Base-by-base conservation (phyloP, 53 echinoderm and acorn worm genomes). In the Paracentrotus lividus region DNA sequence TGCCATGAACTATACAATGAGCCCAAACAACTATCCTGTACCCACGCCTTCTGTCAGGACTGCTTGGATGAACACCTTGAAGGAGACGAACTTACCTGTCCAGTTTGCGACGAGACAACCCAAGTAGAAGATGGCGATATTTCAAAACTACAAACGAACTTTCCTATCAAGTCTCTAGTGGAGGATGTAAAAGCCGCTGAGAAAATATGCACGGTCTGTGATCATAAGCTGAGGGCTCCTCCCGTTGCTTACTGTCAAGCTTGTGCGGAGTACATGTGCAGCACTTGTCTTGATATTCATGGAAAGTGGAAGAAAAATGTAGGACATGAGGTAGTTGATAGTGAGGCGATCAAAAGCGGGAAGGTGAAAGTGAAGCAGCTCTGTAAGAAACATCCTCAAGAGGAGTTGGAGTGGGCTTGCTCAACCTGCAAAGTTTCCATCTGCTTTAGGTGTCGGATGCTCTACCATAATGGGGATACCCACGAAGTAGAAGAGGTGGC, bases 371-470 rank as follows among this genome's bases (percentile, higher is more conserved):
- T 85, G 45, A 85, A 85, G 42, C 45, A 8, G 26, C 26, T 45
- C 44, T 85, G 85, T 26, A 47, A 16, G 47, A 85, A 85, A n/a
- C 85, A 85, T 85, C 85, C 44, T 26, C 47, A 85, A n/a, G 85
- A 85, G 24, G 85, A 42, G 26, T 7, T 40, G 85, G 45, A 47
- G 24, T 85, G 49, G 45, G 85, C 24, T 3, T 85, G 85, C 27
- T 36, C 42, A 47, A 40, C 85, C 36, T 85, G 85, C 42, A 43
- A 47, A 49, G 85, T 45, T 4, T 21, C 85, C 8, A 47, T 85
- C 45, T 85, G 85, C 26, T 85, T 85, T n/a, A 42, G 85, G 23
- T 85, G 85, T 23, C 85, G 85, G 36, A 42, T 85, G 85, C 36
- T 85, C 9, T 8, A 85, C 49, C 85, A 85, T 42, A 42, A 47